Evolutionary conservation across 2,888 invertebrate species (phyloP).

Genomic region (Heteromurus nitidus): DNA sequence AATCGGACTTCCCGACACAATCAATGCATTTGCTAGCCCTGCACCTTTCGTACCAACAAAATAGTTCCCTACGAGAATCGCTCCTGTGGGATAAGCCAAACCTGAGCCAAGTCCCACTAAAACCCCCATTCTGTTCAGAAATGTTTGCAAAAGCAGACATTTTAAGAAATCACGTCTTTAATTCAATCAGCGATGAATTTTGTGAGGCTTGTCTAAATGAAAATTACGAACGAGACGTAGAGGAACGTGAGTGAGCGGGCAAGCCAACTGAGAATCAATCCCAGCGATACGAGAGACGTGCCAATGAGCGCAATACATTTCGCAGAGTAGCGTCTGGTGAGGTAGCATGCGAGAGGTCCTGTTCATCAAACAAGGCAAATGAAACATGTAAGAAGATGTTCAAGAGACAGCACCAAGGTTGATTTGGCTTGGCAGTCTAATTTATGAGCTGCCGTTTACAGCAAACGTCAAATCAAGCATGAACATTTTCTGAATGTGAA

Average conservation of each 20-base stretch:
- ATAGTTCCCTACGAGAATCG: slow-evolving; percentile 59
- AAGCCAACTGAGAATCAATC: slow-evolving; percentile 63
- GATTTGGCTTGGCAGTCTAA: slow-evolving; percentile 20
- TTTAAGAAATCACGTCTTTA: no score
- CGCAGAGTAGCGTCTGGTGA: slow-evolving; percentile 50
- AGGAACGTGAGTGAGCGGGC: slow-evolving; percentile 50
- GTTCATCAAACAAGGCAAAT: neutral
- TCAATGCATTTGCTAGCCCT: slow-evolving; percentile 61
- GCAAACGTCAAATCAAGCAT: neutral
- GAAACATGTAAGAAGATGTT: neutral
- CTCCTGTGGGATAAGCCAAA: slow-evolving; percentile 57
- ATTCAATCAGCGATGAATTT: neutral
- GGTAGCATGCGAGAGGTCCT: slow-evolving; percentile 66
- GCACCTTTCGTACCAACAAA: slow-evolving; percentile 49
- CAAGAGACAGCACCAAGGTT: slow-evolving; percentile 34
- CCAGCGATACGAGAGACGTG: slow-evolving; percentile 54
- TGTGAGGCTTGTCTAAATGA: neutral
- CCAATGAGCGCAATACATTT: slow-evolving; percentile 58
- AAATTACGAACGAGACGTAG: slow-evolving; percentile 62
- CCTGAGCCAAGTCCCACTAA: slow-evolving; percentile 58
- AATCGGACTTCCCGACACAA: slow-evolving; percentile 62
- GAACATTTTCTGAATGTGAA: neutral
- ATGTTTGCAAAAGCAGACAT: no score
- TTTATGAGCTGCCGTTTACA: slow-evolving; percentile 28
- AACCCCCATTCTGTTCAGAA: slow-evolving; percentile 54